Conservation (phyloP, 2,797 vertebrate species). For the Peromyscus nudipes region DNA sequence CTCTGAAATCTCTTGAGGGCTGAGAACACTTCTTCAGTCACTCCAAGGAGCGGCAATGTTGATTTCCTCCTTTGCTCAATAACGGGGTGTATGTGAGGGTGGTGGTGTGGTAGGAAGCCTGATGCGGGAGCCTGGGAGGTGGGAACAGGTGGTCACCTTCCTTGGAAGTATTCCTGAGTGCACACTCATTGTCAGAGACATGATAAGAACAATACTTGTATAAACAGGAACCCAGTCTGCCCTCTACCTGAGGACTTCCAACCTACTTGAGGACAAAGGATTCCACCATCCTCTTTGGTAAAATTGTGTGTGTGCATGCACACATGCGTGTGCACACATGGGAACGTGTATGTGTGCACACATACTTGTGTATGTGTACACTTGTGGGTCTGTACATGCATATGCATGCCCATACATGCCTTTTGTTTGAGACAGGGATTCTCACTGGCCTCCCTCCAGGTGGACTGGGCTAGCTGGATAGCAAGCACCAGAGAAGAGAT, state of each 20-base stretch:
- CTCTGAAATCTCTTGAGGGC: not conserved
- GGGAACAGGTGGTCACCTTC: rapidly evolving
- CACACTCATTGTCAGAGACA: not conserved
- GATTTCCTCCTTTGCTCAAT: not conserved
- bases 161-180: not conserved
- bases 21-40: not conserved
- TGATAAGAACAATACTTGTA: not conserved
- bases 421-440: not conserved
- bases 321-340: not conserved
- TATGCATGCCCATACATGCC: too few species aligned
- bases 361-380: too few species aligned
- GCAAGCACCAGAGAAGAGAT: not conserved
- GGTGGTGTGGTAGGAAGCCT: not conserved
- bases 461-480: not conserved
- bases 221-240: not conserved
- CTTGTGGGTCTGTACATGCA: not conserved
- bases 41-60: not conserved
- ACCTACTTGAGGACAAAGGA: not conserved
- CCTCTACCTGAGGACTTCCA: too few species aligned
- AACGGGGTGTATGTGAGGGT: not conserved
- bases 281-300: not conserved
- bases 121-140: not conserved
- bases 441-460: not conserved
- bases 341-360: too few species aligned
- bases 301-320: not conserved